Conservation (phyloP, 2,888 invertebrate genomes). For the Caradrina kadenii region DNA sequence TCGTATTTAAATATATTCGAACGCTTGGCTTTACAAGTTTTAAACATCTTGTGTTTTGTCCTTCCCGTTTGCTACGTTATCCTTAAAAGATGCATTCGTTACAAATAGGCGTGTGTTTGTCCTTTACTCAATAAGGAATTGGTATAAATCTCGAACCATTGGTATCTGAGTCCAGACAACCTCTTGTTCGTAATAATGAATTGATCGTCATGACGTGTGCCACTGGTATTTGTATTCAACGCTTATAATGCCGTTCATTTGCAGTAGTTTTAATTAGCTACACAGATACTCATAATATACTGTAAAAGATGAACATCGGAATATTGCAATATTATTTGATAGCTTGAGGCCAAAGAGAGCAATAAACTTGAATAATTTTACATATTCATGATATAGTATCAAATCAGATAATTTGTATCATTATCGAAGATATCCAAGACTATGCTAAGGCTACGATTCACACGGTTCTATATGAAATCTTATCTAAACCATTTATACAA, state of each 20-base stretch:
- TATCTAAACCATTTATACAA: slow-evolving; percentile 16
- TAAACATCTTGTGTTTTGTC: slow-evolving; percentile 38
- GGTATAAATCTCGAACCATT: slow-evolving; percentile 11
- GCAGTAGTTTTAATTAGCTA: slow-evolving; percentile 27
- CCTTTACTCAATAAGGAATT: slow-evolving; percentile 28
- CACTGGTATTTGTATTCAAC: slow-evolving; percentile 8
- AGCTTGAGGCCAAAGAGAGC: neutral
- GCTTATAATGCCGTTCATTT: neutral
- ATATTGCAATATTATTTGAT: neutral
- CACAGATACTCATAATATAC: neutral
- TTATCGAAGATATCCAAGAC: neutral
- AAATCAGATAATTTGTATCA: slow-evolving; percentile 9
- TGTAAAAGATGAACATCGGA: slow-evolving; percentile 12
- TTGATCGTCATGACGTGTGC: neutral
- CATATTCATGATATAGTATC: neutral
- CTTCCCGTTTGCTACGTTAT: slow-evolving; percentile 31
- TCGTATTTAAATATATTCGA: slow-evolving; percentile 63
- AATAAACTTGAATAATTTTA: neutral
- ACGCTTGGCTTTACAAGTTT: slow-evolving; percentile 19
- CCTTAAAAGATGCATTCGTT: slow-evolving; percentile 28
- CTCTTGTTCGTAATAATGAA: neutral
- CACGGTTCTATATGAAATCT: neutral
- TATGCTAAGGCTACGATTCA: slow-evolving; percentile 3
- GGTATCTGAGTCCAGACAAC: neutral
- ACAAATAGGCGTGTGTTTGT: slow-evolving; percentile 14